Percentiles rank a stretch among this genome's conserved stretches.
Conservation (phyloP, 2,888 invertebrate species). For the Phania funesta region DNA sequence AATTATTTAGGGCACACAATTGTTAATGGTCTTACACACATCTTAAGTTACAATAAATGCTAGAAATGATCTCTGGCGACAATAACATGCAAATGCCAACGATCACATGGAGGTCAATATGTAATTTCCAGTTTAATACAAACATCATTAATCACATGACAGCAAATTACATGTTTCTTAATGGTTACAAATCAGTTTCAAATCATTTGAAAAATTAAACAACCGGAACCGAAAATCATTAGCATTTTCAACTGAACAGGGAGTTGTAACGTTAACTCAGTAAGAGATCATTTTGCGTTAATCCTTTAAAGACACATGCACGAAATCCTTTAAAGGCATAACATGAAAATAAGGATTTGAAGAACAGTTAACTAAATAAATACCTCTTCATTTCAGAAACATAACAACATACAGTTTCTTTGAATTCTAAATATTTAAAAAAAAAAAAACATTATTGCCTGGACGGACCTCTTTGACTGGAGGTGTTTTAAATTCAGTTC, state of each 20-base stretch:
- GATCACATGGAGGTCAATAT: conserved; percentile 32
- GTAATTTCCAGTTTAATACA: conserved; percentile 4
- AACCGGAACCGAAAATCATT: conserved; percentile 75
- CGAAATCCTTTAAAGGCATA: neutral
- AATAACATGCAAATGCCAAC: conserved; percentile 47
- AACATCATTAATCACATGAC: conserved; percentile 62
- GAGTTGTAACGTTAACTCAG: conserved; percentile 48
- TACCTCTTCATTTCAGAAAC: neutral
- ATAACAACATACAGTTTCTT: neutral
- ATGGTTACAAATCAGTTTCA: conserved; percentile 55
- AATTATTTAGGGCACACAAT: neutral
- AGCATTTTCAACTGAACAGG: conserved; percentile 58
- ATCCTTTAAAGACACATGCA: conserved; percentile 52
- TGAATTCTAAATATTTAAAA: no score
- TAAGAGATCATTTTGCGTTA: conserved; percentile 57
- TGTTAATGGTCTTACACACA: conserved; percentile 18
- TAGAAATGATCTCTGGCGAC: conserved; percentile 29
- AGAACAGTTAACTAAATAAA: neutral
- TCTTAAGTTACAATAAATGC: conserved; percentile 38
- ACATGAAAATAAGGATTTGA: neutral
- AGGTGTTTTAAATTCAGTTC: neutral
- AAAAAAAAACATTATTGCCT: no score
- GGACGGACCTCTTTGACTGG: neutral
- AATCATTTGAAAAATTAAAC: conserved; percentile 16
- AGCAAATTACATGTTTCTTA: conserved; percentile 52